Conservation (phyloP, 1,140 invertebrate genomes). For the Hirudo medicinalis region DNA sequence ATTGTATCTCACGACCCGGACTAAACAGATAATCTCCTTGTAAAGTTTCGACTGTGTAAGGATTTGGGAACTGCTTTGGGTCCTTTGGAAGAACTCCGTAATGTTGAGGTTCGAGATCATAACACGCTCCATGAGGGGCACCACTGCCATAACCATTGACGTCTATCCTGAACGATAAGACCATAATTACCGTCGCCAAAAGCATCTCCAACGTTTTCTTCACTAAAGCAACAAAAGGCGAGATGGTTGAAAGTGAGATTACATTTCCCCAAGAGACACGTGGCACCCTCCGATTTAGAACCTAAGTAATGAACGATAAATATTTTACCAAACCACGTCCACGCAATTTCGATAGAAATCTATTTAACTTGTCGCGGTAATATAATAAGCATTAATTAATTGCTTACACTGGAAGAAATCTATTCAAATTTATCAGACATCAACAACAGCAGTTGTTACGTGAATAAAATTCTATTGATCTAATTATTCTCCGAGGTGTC, state of each 20-base stretch:
- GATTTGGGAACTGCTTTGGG: not conserved
- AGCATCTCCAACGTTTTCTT: no score
- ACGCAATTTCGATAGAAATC: no score
- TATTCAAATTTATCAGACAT: no score
- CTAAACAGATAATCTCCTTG: not conserved
- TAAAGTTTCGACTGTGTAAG: not conserved
- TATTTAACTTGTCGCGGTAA: no score
- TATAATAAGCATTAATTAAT: no score
- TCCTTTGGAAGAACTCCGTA: not conserved
- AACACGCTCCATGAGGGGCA: not conserved
- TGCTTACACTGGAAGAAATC: no score
- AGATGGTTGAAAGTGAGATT: not conserved
- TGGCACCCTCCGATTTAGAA: not conserved
- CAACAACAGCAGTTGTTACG: no score
- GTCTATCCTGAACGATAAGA: not conserved
- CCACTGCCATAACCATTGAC: not conserved
- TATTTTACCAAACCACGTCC: no score
- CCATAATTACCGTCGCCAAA: no score
- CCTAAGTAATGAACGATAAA: no score
- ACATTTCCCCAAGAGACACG: not conserved
- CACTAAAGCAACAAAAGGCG: not conserved
- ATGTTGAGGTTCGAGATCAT: slow-evolving; percentile 3
- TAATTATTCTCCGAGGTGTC: no score
- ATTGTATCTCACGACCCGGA: not conserved
- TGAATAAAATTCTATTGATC: no score